A percentile compares a stretch with the other conserved stretches of the same genome.
These are phyloP conservation scores for Falco peregrinus DNA, from an alignment of 2,797 vertebrate genomes.

Conservation along the genomic window DNA sequence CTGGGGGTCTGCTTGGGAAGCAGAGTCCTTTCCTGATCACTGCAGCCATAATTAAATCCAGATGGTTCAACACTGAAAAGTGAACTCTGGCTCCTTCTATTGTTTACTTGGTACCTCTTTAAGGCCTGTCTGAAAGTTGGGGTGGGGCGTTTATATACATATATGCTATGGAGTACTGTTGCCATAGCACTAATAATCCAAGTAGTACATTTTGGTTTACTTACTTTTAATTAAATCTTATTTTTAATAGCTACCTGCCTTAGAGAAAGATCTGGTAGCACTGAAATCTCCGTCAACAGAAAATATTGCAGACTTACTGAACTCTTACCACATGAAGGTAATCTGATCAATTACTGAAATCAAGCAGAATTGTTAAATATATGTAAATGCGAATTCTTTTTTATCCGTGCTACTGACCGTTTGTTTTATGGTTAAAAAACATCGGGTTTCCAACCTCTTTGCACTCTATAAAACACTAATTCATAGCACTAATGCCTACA, in stretches of 20 bases:
- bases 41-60: background rate
- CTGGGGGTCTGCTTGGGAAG: background rate
- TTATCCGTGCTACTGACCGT: background rate
- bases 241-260: conserved; percentile 79
- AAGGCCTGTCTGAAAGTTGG: background rate
- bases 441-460: background rate
- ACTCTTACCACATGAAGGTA: conserved; percentile 88
- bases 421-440: background rate
- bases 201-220: background rate
- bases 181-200: background rate
- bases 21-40: background rate
- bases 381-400: background rate
- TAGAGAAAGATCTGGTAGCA: conserved; percentile 88
- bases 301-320: conserved; percentile 82
- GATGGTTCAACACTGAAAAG: background rate
- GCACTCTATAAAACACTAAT: background rate
- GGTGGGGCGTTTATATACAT: fast-evolving
- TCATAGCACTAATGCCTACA: background rate
- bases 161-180: background rate
- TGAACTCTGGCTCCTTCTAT: background rate
- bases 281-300: conserved; percentile 85
- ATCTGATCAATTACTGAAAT: conserved; percentile 13
- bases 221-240: background rate
- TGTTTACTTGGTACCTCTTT: background rate
- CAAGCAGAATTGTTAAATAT: background rate